A percentile compares a stretch with the other conserved stretches of the same genome.
Conservation (phyloP, 2,797 vertebrate species). For the Neopelma chrysocephalum region DNA sequence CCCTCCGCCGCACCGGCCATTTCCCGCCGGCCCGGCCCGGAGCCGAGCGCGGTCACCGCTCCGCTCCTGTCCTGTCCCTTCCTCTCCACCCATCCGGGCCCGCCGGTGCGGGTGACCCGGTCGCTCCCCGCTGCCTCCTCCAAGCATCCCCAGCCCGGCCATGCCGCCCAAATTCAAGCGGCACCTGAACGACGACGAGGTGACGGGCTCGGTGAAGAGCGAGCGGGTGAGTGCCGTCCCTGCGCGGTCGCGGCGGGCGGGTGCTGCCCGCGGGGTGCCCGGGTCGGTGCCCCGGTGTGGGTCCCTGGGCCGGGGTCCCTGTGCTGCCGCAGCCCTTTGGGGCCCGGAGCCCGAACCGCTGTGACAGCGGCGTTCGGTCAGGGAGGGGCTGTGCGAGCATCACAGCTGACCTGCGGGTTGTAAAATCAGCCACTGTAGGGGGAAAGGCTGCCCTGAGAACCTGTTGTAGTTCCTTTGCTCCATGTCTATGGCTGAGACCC, state of each 20-base stretch:
- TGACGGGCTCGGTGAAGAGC: constrained; percentile 95
- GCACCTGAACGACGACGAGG: constrained; percentile 95
- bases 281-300: rapidly evolving
- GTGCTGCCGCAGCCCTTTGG: no score
- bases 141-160: background rate
- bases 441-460: background rate
- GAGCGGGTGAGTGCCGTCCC: constrained; percentile 86
- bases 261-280: background rate
- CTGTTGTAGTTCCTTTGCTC: background rate
- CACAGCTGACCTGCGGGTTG: background rate
- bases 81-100: rapidly evolving
- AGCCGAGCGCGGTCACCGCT: no score
- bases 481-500: rapidly evolving
- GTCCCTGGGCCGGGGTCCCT: no score
- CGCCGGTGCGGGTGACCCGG: background rate
- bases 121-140: background rate
- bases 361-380: no score
- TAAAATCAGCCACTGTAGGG: no score
- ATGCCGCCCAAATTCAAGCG: constrained; percentile 99
- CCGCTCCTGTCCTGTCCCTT: no score
- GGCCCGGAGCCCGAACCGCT: no score
- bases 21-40: background rate
- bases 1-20: background rate
- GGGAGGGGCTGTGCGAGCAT: background rate
- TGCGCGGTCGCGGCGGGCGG: background rate